Conservation (phyloP, 2,888 invertebrate genomes). For the Ormia ochracea region DNA sequence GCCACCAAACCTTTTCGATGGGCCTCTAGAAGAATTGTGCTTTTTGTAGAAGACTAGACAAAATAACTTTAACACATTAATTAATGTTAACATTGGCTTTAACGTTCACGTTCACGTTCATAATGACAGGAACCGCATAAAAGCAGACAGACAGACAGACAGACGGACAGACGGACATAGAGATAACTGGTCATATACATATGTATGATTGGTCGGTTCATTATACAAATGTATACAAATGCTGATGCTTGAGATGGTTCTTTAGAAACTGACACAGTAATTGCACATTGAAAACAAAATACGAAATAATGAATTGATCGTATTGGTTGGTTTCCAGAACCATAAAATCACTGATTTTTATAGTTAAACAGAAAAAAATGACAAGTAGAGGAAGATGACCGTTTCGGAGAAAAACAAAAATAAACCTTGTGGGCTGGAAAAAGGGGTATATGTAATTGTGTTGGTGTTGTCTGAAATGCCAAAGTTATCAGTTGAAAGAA, state of each 20-base stretch:
- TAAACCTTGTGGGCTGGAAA: no score
- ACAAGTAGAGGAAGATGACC: background rate
- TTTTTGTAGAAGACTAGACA: conserved; percentile 43
- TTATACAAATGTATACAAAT: background rate
- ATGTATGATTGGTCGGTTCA: background rate
- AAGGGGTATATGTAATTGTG: no score
- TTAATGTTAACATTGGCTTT: conserved; percentile 41
- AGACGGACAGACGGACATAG: background rate
- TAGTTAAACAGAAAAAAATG: background rate
- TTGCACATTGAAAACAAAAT: background rate
- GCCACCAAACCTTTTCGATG: background rate
- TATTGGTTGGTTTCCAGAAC: conserved; percentile 17
- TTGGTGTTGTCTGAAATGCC: no score
- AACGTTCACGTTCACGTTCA: background rate
- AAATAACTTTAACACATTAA: conserved; percentile 57
- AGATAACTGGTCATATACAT: no score
- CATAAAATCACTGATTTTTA: conserved; percentile 18
- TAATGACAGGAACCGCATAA: no score
- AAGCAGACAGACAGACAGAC: background rate
- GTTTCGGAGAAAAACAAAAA: background rate
- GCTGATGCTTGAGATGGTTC: background rate
- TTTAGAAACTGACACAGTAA: background rate
- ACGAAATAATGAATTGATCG: conserved; percentile 6
- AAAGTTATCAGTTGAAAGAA: no score
- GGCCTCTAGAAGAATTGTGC: background rate